Evolutionary conservation across 2,888 invertebrate genomes (phyloP).

Genomic region (Thumatha senex): DNA sequence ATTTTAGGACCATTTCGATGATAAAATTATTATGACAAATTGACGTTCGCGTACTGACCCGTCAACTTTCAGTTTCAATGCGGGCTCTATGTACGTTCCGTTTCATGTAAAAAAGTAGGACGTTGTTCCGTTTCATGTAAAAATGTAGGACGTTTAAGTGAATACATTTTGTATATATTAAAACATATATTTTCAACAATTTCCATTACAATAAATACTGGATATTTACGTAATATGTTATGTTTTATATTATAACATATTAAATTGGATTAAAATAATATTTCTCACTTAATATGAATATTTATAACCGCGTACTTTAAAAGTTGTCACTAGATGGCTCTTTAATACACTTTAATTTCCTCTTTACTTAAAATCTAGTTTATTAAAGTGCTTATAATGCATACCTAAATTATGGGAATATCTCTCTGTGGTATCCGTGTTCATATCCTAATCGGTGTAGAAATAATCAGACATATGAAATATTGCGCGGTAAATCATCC

Average conservation of each 20-base stretch:
- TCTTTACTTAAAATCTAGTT: no score
- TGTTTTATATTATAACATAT: neutral
- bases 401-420: no score
- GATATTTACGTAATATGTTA: neutral
- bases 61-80: constrained; percentile 16
- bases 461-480: no score
- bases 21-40: constrained; percentile 15
- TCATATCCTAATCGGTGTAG: no score
- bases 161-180: no score
- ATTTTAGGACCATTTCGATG: constrained; percentile 10
- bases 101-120: neutral
- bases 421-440: no score
- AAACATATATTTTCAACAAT: no score
- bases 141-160: no score
- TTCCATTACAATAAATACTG: neutral
- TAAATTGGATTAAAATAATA: neutral
- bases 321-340: constrained; percentile 23
- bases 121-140: no score
- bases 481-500: constrained; percentile 6
- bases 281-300: neutral
- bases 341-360: neutral
- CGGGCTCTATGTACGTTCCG: constrained; percentile 11
- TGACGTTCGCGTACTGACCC: constrained; percentile 19
- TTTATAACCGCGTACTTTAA: neutral
- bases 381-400: no score